Evolutionary conservation across 2,113 vertebrate species (phyloP), one percentile per base, ranked within the genome.

Genomic region (Aspiorhynchus laticeps): DNA sequence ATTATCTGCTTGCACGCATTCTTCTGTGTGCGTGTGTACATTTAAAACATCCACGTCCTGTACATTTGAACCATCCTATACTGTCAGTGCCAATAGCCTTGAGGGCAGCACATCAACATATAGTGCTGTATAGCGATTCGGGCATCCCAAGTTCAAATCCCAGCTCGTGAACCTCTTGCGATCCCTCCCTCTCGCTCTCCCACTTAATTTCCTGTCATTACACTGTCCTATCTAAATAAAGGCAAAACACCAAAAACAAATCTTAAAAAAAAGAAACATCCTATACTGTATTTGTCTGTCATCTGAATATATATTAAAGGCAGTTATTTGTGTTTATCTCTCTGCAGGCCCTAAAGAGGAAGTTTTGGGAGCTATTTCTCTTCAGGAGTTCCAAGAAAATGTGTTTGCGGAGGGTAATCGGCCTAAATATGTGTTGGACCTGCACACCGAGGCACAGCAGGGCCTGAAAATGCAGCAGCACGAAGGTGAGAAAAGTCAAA

Each of bases 391-490:
- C 83, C 96, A 94, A 41, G 97, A 98, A 94, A 99, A 99, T 10
- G 95, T 98, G 77, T 99, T 99, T 93, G 95, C 97, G 73, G 97
- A 98, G 90, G 93, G 91, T 61, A 95, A 92, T 46, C 94, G 97
- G 19, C 95, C 96, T 0, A 95, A 96, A 21, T 95, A 98, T 91
- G 92, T 99, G 88, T 96, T 98, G 87, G 97, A 98, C 90, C 95
- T 99, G 69, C 97, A 98, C 93, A 95, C 89, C 0, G 97, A 99
- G 94, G 98, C 98, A 7, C 96, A 95, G 92, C 94, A 97, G 81
- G 97, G 97, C 0, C 93, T 99, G 33, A 97, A 97, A 90, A 96
- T 97, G 86, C 93, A 96, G 43, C 98, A 97, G 91, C 94, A 97
- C 87, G 96, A 98, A 94, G 98, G 98, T 99, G 92, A 46, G 83